phyloP scores from a whole-genome alignment of 2,113 vertebrate species.

The Orientallactaga bullata region DNA sequence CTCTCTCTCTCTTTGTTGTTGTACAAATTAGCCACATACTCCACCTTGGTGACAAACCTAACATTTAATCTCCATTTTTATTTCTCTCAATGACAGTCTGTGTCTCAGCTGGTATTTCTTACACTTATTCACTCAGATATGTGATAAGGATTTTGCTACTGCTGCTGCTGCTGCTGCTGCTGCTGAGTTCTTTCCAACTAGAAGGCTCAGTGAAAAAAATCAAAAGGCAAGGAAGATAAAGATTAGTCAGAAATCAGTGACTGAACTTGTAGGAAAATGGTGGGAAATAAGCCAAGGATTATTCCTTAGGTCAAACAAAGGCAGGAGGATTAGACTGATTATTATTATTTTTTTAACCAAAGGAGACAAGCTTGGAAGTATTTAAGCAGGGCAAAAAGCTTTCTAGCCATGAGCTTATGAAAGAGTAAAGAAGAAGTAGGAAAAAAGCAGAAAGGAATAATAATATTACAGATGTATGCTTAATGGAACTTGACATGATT shows the following conservation, averaged over 20 bases:
- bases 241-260: background rate
- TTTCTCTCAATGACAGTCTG: background rate
- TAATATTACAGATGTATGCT: background rate
- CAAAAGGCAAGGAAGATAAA: background rate
- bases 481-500: background rate
- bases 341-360: background rate
- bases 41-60: background rate
- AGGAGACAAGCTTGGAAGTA: background rate
- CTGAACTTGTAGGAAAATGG: background rate
- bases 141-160: background rate
- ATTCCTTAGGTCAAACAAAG: background rate
- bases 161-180: background rate
- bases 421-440: background rate
- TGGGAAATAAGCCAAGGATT: background rate
- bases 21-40: background rate
- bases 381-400: background rate
- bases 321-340: background rate
- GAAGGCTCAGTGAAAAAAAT: background rate
- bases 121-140: background rate
- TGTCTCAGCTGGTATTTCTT: background rate
- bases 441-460: background rate
- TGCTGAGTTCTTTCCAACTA: background rate
- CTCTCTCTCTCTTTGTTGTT: background rate
- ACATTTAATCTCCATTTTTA: constrained; percentile 1
- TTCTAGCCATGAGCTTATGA: constrained; percentile 27